Base-by-base conservation (phyloP, 2,888 invertebrate genomes). In the Folsomia candida region DNA sequence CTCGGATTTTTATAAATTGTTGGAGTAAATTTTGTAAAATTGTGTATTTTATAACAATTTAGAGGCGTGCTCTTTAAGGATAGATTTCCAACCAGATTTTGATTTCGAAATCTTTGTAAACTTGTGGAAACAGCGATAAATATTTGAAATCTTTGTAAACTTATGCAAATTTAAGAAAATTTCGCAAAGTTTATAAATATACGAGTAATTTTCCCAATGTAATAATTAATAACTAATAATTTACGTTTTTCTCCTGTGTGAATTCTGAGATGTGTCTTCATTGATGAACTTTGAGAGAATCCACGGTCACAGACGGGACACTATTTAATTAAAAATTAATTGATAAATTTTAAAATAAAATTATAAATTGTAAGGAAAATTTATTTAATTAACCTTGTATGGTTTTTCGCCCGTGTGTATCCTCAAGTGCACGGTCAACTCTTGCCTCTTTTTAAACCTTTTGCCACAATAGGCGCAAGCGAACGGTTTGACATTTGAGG, bases 341-440 rank as follows among this genome's bases (percentile, higher is more conserved):
- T 47, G 9, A 11, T 47, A 47, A 47, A 47, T 47, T 47, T n/a
- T n/a, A n/a, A n/a, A 47, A 47, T 18, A 47, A 47, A 47, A 18
- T 47, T 47, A 47, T 47, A 47, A 47, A 47, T 11, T 11, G 18
- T 47, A 18, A 47, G 9, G 9, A 47, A 9, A 47, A 47, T 47
- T 47, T 47, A 47, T 47, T 18, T 47, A 47, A 47, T 47, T 11
- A 11, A 47, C 47, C 47, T 47, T 68, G 68, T 70, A 73, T 22
- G 73, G 72, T 22, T 72, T 72, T 51, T 72, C 72, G 2, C 73
- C 73, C 3, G 73, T 73, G 27, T 73, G 73, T n/a, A 70, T 73
- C 59, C 59, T 6, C 4, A 59, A 20, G 59, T 73, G 73, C 1
- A 73, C 73, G 18, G 73, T 73, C 0, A 73, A 51, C 27, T 73